Base-by-base conservation (phyloP, 2,888 invertebrate species). In the Therioaphis trifolii region DNA sequence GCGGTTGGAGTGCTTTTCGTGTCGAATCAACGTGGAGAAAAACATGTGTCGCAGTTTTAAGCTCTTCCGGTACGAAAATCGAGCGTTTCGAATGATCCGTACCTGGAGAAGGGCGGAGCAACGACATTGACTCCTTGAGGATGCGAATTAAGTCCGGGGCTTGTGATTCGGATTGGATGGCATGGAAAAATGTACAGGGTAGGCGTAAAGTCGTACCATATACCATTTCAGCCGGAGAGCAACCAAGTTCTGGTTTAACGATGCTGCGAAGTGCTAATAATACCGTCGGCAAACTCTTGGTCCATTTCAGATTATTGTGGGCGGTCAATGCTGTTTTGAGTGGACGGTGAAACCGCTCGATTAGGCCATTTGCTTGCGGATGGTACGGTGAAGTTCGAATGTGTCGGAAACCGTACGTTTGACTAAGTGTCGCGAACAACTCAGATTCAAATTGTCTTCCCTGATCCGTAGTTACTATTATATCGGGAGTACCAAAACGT, bases 371-470 rank as follows among this genome's bases (percentile, higher is more conserved):
- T 4, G 84, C 14, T 18, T 78, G 82, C 0, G 85, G 85, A 49
- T 85, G 85, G 15, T 84, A 85, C 85, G 85, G 14, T 86, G 14
- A 29, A 85, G 84, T 2, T 87, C 87, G 0, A 87, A 49, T 1
- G 87, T n/a, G n/a, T n/a, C n/a, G n/a, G n/a, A n/a, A n/a, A n/a
- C n/a, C n/a, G n/a, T n/a, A n/a, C n/a, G n/a, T 2, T 14, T 84
- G 46, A 0, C 18, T 49, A 1, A 84, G 27, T 35, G 24, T 11
- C 21, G 61, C n/a, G 85, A 88, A 89, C 2, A 89, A 85, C 0
- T 75, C 24, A 0, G 35, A 15, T 5, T 66, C 78, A 63, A 78
- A 78, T 46, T 78, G 78, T 46, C 43, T 46, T 0, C 78, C 46
- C 3, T 46, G 55, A 9, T 79, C 71, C 2, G 69, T 52, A 43